These are phyloP conservation scores for Cataglyphis albicans DNA, from an alignment of 2,888 invertebrate genomes.

Conservation along the genomic window DNA sequence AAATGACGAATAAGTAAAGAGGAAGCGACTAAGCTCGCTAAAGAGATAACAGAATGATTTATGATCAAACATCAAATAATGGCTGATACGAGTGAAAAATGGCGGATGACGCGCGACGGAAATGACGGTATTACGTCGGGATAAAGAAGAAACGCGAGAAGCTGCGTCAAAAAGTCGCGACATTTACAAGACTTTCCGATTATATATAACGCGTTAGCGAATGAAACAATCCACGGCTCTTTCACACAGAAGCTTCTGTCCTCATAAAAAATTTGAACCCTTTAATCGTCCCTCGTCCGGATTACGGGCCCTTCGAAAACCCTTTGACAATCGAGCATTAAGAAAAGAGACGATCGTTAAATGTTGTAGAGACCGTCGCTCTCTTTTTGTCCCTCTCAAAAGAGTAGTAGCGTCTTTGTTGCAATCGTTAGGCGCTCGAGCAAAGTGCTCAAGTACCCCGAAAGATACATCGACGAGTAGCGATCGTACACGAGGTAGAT, in stretches of 20 bases:
- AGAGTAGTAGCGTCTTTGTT: neutral
- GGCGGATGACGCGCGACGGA: slow-evolving; percentile 60
- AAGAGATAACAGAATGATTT: slow-evolving; percentile 56
- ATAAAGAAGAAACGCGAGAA: slow-evolving; percentile 36
- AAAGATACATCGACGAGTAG: neutral
- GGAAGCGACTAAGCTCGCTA: slow-evolving; percentile 37
- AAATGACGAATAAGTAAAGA: slow-evolving; percentile 11
- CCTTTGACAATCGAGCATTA: neutral
- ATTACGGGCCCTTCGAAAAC: neutral
- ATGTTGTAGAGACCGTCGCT: neutral
- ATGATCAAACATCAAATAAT: slow-evolving; percentile 68
- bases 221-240: neutral
- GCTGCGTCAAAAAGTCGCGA: slow-evolving; percentile 57
- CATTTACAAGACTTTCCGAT: slow-evolving; percentile 61
- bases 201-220: slow-evolving; percentile 59
- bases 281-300: neutral
- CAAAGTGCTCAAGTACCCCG: slow-evolving; percentile 4
- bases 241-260: neutral
- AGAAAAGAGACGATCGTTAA: slow-evolving; percentile 1
- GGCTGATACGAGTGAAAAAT: slow-evolving; percentile 67
- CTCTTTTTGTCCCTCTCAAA: neutral
- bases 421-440: slow-evolving; percentile 8
- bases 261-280: slow-evolving; percentile 5
- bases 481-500: slow-evolving; percentile 4
- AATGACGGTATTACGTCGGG: slow-evolving; percentile 64